Conservation (phyloP, 2,888 invertebrate species). For the Amphipoea oculea region DNA sequence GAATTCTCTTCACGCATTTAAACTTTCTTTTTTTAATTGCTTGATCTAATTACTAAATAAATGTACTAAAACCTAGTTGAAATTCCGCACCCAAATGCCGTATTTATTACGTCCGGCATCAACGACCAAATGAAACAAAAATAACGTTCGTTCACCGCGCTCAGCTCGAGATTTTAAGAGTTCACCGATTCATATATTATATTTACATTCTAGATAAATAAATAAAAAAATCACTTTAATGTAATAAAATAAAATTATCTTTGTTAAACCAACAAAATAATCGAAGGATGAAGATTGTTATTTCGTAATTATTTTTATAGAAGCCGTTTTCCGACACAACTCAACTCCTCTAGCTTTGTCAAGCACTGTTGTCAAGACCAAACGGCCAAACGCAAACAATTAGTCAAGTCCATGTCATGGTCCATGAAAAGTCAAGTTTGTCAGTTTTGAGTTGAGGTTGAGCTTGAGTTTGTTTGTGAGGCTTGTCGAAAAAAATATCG, state of each 20-base stretch:
- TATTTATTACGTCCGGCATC: slow-evolving; percentile 57
- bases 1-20: neutral
- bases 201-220: slow-evolving; percentile 14
- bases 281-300: neutral
- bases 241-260: neutral
- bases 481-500: neutral
- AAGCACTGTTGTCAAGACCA: too few relatives aligned
- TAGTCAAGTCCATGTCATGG: too few relatives aligned
- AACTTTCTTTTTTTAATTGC: slow-evolving; percentile 7
- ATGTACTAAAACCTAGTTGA: slow-evolving; percentile 1
- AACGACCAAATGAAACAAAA: slow-evolving; percentile 63
- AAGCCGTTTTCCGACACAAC: neutral
- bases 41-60: neutral
- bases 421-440: neutral
- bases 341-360: neutral
- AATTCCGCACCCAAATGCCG: slow-evolving; percentile 34
- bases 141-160: slow-evolving; percentile 65
- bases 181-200: slow-evolving; percentile 36
- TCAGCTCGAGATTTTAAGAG: slow-evolving; percentile 25
- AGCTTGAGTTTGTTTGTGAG: neutral
- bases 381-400: too few relatives aligned
- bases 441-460: neutral
- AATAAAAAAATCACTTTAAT: neutral
- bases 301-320: slow-evolving; percentile 1
- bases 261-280: neutral